Conservation (phyloP, 2,888 invertebrate genomes). For the Nyleta sp. region DNA sequence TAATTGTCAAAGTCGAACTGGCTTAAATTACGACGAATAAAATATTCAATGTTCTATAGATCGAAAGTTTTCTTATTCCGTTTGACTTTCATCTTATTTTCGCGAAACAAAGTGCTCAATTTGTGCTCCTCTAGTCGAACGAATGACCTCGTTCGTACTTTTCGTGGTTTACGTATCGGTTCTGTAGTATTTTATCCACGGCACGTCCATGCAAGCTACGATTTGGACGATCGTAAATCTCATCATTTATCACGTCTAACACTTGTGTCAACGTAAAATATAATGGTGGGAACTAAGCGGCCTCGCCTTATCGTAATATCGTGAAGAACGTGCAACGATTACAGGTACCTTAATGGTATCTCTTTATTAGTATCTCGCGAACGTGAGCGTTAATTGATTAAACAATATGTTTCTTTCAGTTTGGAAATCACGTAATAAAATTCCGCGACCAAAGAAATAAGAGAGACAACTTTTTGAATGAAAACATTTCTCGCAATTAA, state of each 20-base stretch:
- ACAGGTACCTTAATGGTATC: conserved; percentile 2
- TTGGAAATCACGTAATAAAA: too few species aligned
- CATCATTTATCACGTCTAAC: conserved; percentile 70
- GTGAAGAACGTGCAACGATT: conserved; percentile 39
- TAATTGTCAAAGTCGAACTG: too few species aligned
- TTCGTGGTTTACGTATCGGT: conserved; percentile 74
- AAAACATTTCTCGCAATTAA: too few species aligned
- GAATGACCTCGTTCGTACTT: conserved; percentile 74
- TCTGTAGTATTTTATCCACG: conserved; percentile 65
- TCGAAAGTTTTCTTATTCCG: conserved; percentile 29
- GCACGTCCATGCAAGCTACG: conserved; percentile 51
- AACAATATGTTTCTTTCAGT: too few species aligned
- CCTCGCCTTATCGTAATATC: conserved; percentile 53
- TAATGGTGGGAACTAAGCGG: conserved; percentile 49
- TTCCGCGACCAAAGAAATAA: too few species aligned
- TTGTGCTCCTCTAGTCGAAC: conserved; percentile 76
- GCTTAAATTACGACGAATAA: not conserved
- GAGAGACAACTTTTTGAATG: too few species aligned
- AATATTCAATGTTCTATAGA: not conserved
- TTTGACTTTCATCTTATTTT: conserved; percentile 46
- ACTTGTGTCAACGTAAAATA: conserved; percentile 56
- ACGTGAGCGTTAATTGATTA: conserved; percentile 1
- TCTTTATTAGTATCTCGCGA: not conserved
- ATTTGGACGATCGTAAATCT: conserved; percentile 68
- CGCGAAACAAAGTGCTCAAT: conserved; percentile 79